Conservation (phyloP, 1,140 invertebrate species). For the Tetragonula clypearis region DNA sequence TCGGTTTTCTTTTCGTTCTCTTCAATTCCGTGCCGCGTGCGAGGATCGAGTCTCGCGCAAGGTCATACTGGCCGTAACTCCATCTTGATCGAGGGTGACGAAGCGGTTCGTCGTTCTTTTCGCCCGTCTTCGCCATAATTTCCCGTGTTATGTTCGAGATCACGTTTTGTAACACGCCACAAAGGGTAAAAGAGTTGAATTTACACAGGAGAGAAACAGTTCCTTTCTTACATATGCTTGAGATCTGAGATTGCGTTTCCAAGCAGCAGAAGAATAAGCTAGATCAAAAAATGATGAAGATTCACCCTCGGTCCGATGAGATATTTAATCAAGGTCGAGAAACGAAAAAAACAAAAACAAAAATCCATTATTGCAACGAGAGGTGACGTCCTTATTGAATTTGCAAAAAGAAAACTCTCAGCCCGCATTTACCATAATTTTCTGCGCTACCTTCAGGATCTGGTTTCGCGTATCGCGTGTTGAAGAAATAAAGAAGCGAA, state of each 20-base stretch:
- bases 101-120: conserved; percentile 4
- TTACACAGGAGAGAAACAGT: neutral
- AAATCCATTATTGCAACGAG: neutral
- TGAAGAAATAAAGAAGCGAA: neutral
- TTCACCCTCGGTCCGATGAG: too few species aligned
- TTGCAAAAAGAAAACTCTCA: neutral
- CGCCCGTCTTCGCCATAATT: conserved; percentile 15
- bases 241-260: too few species aligned
- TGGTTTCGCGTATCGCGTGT: neutral
- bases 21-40: conserved; percentile 53
- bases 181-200: too few species aligned
- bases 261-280: too few species aligned
- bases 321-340: too few species aligned
- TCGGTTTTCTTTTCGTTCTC: conserved; percentile 46
- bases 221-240: neutral
- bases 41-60: conserved; percentile 5
- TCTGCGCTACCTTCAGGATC: neutral
- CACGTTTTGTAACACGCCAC: neutral
- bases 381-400: neutral
- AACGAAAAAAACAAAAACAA: neutral
- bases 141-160: neutral
- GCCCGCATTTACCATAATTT: neutral
- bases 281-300: too few species aligned
- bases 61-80: neutral
- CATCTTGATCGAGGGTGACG: conserved; percentile 26